These are phyloP conservation scores for Camponotus vicinus DNA, from an alignment of 1,140 invertebrate genomes.

Conservation along the genomic window DNA sequence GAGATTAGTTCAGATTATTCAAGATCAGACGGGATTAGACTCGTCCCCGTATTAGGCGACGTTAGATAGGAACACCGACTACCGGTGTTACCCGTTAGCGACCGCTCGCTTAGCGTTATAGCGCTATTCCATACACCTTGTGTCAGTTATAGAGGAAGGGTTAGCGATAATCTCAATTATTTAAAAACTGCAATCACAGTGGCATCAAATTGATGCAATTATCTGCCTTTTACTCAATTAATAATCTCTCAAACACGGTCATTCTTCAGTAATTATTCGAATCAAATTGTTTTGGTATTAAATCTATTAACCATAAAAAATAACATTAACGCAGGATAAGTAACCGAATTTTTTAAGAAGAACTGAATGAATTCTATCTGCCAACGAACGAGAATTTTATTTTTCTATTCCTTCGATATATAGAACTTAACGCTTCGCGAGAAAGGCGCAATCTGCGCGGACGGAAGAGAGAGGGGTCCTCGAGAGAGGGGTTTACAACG, in stretches of 20 bases:
- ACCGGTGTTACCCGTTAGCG: slow-evolving; percentile 36
- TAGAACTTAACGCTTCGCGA: slow-evolving; percentile 34
- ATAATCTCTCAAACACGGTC: not conserved
- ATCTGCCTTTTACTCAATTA: not conserved
- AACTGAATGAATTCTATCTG: slow-evolving; percentile 27
- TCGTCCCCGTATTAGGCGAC: slow-evolving; percentile 64
- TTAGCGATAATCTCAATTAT: slow-evolving; percentile 13
- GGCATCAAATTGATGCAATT: not conserved
- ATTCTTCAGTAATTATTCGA: not conserved
- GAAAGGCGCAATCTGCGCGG: slow-evolving; percentile 50
- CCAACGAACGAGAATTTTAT: slow-evolving; percentile 8
- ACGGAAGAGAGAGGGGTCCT: slow-evolving; percentile 14
- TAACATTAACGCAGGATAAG: not conserved
- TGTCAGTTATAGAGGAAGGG: no score
- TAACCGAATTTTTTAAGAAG: slow-evolving; percentile 3
- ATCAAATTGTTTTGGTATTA: not conserved
- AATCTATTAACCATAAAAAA: not conserved
- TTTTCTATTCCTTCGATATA: slow-evolving; percentile 13
- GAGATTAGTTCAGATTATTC: slow-evolving; percentile 78
- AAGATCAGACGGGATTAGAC: slow-evolving; percentile 77
- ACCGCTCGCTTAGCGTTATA: slow-evolving; percentile 22
- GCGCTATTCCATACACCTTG: not conserved
- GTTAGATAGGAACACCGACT: slow-evolving; percentile 57
- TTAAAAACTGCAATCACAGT: not conserved
- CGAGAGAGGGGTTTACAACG: not conserved